Percentiles rank a stretch among this genome's conserved stretches.
Evolutionary conservation across 2,113 vertebrate genomes (phyloP).

Genomic region (Pseudonaja textilis): DNA sequence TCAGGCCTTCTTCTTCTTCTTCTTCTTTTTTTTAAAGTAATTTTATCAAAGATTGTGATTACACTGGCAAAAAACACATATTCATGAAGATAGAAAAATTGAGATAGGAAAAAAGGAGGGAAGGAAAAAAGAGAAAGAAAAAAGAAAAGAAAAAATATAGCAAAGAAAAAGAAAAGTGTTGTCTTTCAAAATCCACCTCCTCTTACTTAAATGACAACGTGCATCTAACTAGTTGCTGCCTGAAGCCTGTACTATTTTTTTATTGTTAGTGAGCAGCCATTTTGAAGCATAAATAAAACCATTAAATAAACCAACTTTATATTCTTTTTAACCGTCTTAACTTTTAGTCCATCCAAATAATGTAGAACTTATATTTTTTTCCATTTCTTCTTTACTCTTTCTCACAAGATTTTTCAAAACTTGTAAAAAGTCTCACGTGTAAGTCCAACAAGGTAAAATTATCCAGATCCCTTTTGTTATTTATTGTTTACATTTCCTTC

Average conservation of each 20-base stretch:
- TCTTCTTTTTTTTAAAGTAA: background rate
- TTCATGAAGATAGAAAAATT: background rate
- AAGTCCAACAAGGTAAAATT: background rate
- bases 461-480: background rate
- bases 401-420: background rate
- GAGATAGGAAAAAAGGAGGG: background rate
- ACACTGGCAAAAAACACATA: background rate
- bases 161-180: background rate
- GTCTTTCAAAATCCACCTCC: background rate
- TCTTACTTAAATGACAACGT: background rate
- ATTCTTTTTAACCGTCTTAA: background rate
- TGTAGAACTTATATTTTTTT: background rate
- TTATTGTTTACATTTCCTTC: background rate
- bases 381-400: background rate
- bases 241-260: background rate
- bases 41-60: background rate
- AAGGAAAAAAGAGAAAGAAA: background rate
- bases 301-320: background rate
- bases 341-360: background rate
- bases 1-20: background rate
- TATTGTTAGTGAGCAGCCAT: background rate
- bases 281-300: background rate
- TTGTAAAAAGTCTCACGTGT: background rate
- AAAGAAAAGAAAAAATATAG: background rate
- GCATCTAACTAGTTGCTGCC: background rate